These are phyloP conservation scores for Cotesia congregata DNA, from an alignment of 2,888 invertebrate species.

Conservation along the genomic window DNA sequence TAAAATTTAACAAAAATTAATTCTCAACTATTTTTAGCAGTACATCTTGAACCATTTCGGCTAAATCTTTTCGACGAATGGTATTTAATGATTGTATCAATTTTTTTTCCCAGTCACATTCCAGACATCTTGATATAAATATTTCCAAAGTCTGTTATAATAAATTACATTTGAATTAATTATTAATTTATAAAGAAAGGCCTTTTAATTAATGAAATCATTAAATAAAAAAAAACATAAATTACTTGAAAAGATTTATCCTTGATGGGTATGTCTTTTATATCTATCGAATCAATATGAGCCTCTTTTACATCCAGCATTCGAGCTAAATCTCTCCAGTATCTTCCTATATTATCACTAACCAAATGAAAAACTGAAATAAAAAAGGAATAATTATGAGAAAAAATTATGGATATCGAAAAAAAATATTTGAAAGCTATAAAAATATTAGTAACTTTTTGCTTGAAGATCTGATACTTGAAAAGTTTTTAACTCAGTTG, in stretches of 20 bases:
- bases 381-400: not conserved
- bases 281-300: slow-evolving; percentile 59
- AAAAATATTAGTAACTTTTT: not conserved
- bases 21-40: slow-evolving; percentile 13
- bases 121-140: slow-evolving; percentile 51
- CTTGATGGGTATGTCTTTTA: slow-evolving; percentile 55
- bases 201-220: not conserved
- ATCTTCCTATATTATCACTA: slow-evolving; percentile 57
- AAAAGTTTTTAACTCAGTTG: not conserved
- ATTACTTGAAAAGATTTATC: slow-evolving; percentile 44
- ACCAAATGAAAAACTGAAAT: slow-evolving; percentile 56
- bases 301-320: slow-evolving; percentile 57
- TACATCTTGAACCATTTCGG: slow-evolving; percentile 55
- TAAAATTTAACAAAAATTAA: not conserved
- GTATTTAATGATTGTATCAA: slow-evolving; percentile 59
- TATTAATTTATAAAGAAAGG: slow-evolving; percentile 1
- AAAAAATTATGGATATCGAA: too few relatives aligned
- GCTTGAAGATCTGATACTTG: not conserved
- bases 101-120: slow-evolving; percentile 55
- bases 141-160: slow-evolving; percentile 58
- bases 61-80: slow-evolving; percentile 61
- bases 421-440: not conserved
- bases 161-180: slow-evolving; percentile 25
- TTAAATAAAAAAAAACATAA: slow-evolving; percentile 30
- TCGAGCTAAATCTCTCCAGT: slow-evolving; percentile 62